Base-by-base conservation (phyloP, 1,140 invertebrate genomes). In the Holcopasites calliopsidis region DNA sequence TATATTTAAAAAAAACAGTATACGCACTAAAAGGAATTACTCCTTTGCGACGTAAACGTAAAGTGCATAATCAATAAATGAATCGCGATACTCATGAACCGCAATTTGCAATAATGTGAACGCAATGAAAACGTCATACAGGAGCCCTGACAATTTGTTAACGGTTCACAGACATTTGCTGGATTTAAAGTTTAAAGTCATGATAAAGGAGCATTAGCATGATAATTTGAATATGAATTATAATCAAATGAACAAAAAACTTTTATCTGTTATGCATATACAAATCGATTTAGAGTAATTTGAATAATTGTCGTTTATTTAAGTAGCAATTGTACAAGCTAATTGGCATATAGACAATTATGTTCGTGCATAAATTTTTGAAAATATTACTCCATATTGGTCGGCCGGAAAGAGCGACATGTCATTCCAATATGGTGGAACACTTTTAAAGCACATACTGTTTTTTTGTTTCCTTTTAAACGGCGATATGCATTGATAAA, bases 391-490 rank as follows among this genome's bases (percentile, higher is more conserved):
- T 52, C 35, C 26, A 13, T 18, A 52, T 40, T 35, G 1, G 26
- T 50, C 18, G 18, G 50, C 18, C 33, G 23, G 35, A 72, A 62
- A 21, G n/a, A 52, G 23, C n/a, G 13, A 38, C 28, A 21, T 50
- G 40, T 8, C 10, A 33, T 50, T 64, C 40, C 69, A 72, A 60
- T 40, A 72, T 72, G 69, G 69, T 52, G 69, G 69, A 52, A 31
- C 11, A 5, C 52, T 72, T 64, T 62, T 72, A n/a, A 72, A 52
- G 61, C 2, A 8, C n/a, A n/a, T 23, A 64, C 23, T 62, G 31
- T 70, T 16, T 50, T 72, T 72, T 61, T 64, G 23, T 72, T 72
- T 52, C 60, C 7, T 52, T 72, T 72, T 50, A 40, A 72, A 52
- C 38, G 33, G 26, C 31, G 33, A 7, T 62, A 31, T 18, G 16